Evolutionary conservation across 2,888 invertebrate species (phyloP), one percentile per base, ranked within the genome.

Genomic region (Cyaniris semiargus): DNA sequence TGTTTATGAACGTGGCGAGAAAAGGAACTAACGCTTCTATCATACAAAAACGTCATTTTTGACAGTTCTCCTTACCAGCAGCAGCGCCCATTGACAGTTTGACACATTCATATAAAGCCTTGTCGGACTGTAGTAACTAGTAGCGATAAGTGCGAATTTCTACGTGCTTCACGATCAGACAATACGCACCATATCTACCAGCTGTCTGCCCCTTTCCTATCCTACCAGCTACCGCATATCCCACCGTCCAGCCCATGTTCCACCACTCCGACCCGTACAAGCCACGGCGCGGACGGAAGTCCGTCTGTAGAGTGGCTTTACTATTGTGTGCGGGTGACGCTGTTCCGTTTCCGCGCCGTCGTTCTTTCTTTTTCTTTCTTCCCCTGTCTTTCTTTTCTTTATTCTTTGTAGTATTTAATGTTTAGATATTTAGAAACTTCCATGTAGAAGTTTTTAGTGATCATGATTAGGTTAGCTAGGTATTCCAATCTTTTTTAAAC

Each of bases 211-310:
- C 6, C 0, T 6, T 0, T 34, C 1, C 34, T 34, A 34, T 23
- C 58, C 58, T 23, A 60, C 58, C 21, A 8, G 8, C 7, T 58
- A 60, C 60, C 60, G n/a, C 58, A 44, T 44, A 44, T 53, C 18
- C 53, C 4, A 66, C 66, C 18, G 18, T 0, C 27, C 27, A 0
- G 23, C 60, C 60, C 4, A 4, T 23, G 3, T 23, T 23, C 56
- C n/a, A 6, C 79, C 77, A 77, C 21, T 58, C 58, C 79, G 77
- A 77, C 21, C 72, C 44, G 74, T 58, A 53, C 7, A 71, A 79
- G 81, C 79, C 79, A 78, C 80, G 81, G 81, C 81, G 81, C 81
- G 80, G 81, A 80, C 79, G 81, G 81, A 80, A 80, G 70, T 74
- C 75, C 75, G 80, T 79, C 74, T 31, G 75, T 76, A 74, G 56